Evolutionary conservation across 2,888 invertebrate genomes (phyloP).

Genomic region (Cosmia trapezina): DNA sequence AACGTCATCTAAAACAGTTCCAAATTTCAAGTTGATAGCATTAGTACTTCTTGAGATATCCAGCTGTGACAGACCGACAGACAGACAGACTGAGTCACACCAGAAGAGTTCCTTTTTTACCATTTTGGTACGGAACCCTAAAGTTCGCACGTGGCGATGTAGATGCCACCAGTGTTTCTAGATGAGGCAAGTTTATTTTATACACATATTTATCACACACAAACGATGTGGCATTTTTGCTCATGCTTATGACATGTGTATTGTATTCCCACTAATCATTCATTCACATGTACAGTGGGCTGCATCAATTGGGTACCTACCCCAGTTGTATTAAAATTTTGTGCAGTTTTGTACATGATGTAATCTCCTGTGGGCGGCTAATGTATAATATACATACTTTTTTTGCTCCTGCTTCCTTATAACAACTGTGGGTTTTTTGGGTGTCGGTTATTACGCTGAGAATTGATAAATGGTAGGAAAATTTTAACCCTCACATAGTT

Average conservation of each 20-base stretch:
- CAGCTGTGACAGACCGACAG: too few relatives aligned
- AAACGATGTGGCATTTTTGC: slow-evolving; percentile 13
- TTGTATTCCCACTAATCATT: slow-evolving; percentile 2
- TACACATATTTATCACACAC: neutral
- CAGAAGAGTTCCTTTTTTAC: too few relatives aligned
- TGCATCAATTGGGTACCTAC: too few relatives aligned
- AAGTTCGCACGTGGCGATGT: too few relatives aligned
- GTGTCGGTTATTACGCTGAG: slow-evolving; percentile 18
- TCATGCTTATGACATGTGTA: neutral
- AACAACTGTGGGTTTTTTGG: slow-evolving; percentile 26
- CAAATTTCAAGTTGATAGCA: too few relatives aligned
- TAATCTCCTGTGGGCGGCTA: slow-evolving; percentile 35
- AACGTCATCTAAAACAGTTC: too few relatives aligned
- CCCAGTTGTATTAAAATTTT: too few relatives aligned
- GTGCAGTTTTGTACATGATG: too few relatives aligned
- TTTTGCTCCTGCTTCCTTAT: slow-evolving; percentile 34
- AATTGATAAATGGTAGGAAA: slow-evolving; percentile 8
- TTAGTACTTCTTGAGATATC: too few relatives aligned
- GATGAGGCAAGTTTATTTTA: neutral
- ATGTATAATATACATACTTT: slow-evolving; percentile 16
- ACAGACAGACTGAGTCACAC: too few relatives aligned
- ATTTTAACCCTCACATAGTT: neutral
- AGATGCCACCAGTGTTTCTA: too few relatives aligned
- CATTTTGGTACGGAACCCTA: too few relatives aligned
- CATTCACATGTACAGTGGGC: slow-evolving; percentile 19